Evolutionary conservation across 1,140 invertebrate species (phyloP), one percentile per base, ranked within the genome.

Genomic region (Vanessa tameamea): DNA sequence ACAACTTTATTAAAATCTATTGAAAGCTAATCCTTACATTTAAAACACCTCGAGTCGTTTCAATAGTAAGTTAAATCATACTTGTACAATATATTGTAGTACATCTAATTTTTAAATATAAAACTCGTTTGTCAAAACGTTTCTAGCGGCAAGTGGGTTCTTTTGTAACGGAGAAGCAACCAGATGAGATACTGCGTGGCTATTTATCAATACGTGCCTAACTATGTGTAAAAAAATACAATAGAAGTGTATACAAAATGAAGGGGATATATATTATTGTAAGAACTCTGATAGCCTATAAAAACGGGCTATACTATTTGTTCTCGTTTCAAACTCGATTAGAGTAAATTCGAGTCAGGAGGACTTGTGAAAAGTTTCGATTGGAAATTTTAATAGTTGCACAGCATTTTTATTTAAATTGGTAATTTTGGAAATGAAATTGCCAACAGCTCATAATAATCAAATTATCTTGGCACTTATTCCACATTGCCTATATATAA

Each of bases 201-300:
- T 81, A 84, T 84, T 82, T 84, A 82, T 84, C 81, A 82, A 81
- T 78, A 78, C 71, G 59, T 78, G 77, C 65, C 75, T 64, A 68
- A 23, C 75, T 81, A 75, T 78, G 75, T 73, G 78, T 81, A 82
- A 82, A 84, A n/a, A 82, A 84, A 84, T 66, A 84, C 82, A 84
- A 84, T 84, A 70, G 77, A 69, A 73, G 69, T 63, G 68, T 69
- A 69, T 77, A 71, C 76, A 51, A 76, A 79, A 83, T 77, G 80
- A 80, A 78, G 77, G 74, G 81, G 76, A 71, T 78, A 80, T 82
- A 80, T 85, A 84, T 84, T 85, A 83, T 82, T 82, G 76, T 81
- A 81, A 82, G 75, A 75, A 74, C 73, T 66, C 78, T 78, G 75
- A 78, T 84, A 77, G 77, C 79, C 68, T 82, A 81, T 79, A 78